Base-by-base conservation (phyloP, 2,113 vertebrate species). In the Carettochelys insculpta region DNA sequence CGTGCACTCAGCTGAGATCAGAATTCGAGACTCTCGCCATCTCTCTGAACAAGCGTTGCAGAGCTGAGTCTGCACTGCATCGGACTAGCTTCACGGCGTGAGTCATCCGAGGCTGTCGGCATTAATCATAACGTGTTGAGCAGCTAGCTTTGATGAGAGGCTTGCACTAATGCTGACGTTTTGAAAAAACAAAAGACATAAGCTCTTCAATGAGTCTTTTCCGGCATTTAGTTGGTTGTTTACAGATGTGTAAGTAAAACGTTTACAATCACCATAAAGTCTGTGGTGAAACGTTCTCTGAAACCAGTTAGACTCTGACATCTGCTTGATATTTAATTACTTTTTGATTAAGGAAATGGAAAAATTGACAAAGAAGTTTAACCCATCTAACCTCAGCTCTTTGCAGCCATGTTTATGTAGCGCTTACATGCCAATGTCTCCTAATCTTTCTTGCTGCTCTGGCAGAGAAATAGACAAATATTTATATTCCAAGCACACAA, bases 351-450 rank as follows among this genome's bases (percentile, higher is more conserved):
- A 98, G 97, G 97, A 96, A 98, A 98, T 95, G 97, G 97, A 98
- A 98, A 97, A 97, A 96, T 53, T 97, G 98, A 97, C 97, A 93
- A 95, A 96, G 85, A 96, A 92, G 87, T 97, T 98, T 97, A 98
- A 97, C 94, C 97, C 97, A 93, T 97, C 94, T 94, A 95, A 92
- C 93, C 92, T 87, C 43, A 89, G 94, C 97, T 90, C 93, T 97
- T 94, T 94, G 95, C 97, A 97, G 93, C 92, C 24, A 13, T 98
- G 98, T 98, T 98, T 98, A 97, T 96, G 97, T 94, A 98, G 97
- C 90, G 80, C 97, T 95, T 92, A 96, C 95, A 96, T 97, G 98
- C 98, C 98, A 98, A 96, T 95, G 85, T 96, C 96, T 92, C 95
- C 94, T 96, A 94, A 96, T 97, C 97, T 96, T 97, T 98, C 97